These are phyloP conservation scores for Ochotona curzoniae DNA, from an alignment of 2,113 vertebrate genomes.

Conservation along the genomic window DNA sequence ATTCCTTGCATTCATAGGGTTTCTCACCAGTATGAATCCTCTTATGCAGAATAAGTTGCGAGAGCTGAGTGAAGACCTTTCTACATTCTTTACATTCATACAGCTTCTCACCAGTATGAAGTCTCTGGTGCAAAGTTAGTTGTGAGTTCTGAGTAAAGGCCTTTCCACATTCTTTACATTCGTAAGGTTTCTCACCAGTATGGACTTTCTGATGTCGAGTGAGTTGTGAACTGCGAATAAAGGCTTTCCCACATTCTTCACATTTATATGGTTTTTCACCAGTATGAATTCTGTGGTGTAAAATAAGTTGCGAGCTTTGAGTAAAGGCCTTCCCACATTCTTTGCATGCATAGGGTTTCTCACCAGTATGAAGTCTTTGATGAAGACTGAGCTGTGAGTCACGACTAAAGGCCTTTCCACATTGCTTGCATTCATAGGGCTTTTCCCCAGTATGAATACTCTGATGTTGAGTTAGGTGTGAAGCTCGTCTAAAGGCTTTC, in stretches of 20 bases:
- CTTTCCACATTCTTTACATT: slow-evolving; percentile 90
- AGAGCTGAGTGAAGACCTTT: slow-evolving; percentile 88
- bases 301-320: slow-evolving; percentile 92
- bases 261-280: slow-evolving; percentile 94
- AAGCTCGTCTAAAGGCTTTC: slow-evolving; percentile 75
- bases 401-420: slow-evolving; percentile 81
- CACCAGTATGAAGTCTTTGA: slow-evolving; percentile 91
- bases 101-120: slow-evolving; percentile 91
- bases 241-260: slow-evolving; percentile 92
- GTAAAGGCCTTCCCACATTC: slow-evolving; percentile 94
- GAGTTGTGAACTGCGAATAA: slow-evolving; percentile 88
- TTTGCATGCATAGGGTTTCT: slow-evolving; percentile 93
- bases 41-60: slow-evolving; percentile 78
- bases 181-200: slow-evolving; percentile 92
- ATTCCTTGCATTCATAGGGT: slow-evolving; percentile 79
- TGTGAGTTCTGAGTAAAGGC: slow-evolving; percentile 94
- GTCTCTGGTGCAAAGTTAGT: slow-evolving; percentile 91
- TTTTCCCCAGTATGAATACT: slow-evolving; percentile 83
- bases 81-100: slow-evolving; percentile 92
- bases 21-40: slow-evolving; percentile 80
- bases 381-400: slow-evolving; percentile 82
- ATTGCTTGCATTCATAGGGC: slow-evolving; percentile 81
- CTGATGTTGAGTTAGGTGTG: slow-evolving; percentile 79
- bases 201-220: slow-evolving; percentile 92
- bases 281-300: slow-evolving; percentile 92